Base-by-base conservation (phyloP, 35 echinoderm and acorn worm species). In the Heliocidaris tuberculata region DNA sequence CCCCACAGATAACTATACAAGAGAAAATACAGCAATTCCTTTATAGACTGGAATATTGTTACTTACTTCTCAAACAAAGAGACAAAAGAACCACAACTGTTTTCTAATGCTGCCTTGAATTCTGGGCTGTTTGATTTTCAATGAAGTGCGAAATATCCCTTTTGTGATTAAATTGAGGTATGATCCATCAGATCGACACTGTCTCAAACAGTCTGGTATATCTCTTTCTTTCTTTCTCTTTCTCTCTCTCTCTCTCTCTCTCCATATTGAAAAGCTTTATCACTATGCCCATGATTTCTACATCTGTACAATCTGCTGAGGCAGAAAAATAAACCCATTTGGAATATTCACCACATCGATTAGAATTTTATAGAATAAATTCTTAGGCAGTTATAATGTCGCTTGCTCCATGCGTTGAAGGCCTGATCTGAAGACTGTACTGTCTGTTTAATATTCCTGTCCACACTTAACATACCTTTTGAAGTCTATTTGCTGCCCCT, bases 1-100 rank as follows among this genome's bases (percentile, higher is more conserved):
- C 65, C 65, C n/a, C 65, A 78, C 7, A 27, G 21, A 78, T n/a
- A 78, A 78, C 4, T n/a, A 56, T 56, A 78, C 65, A 78, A 27
- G 65, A 78, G 65, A 78, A 78, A n/a, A n/a, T 21, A 78, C 65
- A 78, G 19, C 65, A 78, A 19, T 78, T 19, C 65, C 65, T 27
- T 78, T n/a, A 78, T 24, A 21, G 35, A 78, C 65, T 78, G 65
- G 27, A 78, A 7, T 27, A 78, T 24, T 78, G 21, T 78, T 78
- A 78, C 65, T 78, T 78, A 27, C 61, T 65, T 65, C 21, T 71
- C 61, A 71, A 71, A 78, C 21, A 78, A 27, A 78, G 21, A 78
- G 65, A 78, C 65, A 78, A 78, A 78, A 78, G 65, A 78, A 78
- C 65, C 65, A n/a, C 65, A 78, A 78, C 65, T n/a, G 65, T n/a